Percentiles rank a stretch among this genome's conserved stretches.
phyloP scores from a whole-genome alignment of 1,140 invertebrate species.

The Sinella curviseta region DNA sequence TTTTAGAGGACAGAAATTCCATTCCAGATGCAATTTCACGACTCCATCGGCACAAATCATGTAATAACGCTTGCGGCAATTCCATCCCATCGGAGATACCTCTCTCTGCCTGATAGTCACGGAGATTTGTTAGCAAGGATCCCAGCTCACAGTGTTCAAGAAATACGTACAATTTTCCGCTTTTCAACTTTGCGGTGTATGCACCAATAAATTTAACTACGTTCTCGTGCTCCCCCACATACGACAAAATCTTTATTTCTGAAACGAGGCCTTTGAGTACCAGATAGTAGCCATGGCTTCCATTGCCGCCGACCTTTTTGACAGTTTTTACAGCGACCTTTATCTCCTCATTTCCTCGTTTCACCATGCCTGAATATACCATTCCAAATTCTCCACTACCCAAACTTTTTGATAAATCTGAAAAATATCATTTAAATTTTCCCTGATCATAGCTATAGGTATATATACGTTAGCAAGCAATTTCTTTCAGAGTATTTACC shows the following conservation, averaged over 20 bases:
- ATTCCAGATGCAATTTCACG: slow-evolving; percentile 50
- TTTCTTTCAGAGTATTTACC: no score
- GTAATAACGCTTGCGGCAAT: not conserved
- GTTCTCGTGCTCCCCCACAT: not conserved
- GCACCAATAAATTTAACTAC: not conserved
- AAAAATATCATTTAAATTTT: no score
- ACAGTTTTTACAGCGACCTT: no score
- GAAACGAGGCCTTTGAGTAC: not conserved
- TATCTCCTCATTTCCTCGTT: no score
- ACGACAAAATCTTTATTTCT: not conserved
- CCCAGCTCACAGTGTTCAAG: not conserved
- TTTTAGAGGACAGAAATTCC: slow-evolving; percentile 54
- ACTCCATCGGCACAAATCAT: slow-evolving; percentile 13
- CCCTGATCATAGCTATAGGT: no score
- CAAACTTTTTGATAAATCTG: no score
- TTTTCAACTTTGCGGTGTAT: not conserved
- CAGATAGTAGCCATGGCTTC: not conserved
- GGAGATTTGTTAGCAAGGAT: not conserved
- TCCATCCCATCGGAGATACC: no score
- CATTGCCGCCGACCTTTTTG: not conserved
- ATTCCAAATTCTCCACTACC: no score
- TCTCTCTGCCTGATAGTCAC: no score
- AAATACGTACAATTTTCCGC: not conserved
- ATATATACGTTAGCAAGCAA: no score
- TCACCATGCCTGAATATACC: no score